phyloP scores from a whole-genome alignment of 2,888 invertebrate genomes.

The Linnaemya vulpina region DNA sequence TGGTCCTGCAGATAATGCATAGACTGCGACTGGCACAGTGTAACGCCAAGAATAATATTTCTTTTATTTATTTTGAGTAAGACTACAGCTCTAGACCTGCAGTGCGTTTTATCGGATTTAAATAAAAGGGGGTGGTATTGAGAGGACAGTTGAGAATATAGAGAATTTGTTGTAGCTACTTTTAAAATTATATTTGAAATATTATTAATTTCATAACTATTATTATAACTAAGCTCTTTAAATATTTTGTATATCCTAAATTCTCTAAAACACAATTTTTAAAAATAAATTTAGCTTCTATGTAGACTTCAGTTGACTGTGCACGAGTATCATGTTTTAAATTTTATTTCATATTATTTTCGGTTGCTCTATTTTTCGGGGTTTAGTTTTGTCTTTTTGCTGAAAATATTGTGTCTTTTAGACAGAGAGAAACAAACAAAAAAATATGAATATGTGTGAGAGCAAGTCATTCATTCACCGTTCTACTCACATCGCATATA shows the following conservation, averaged over 20 bases:
- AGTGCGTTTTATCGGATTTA: no score
- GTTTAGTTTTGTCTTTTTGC: neutral
- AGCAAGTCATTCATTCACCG: constrained; percentile 46
- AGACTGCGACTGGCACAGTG: constrained; percentile 22
- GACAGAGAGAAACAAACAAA: constrained; percentile 1
- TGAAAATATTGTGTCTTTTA: neutral
- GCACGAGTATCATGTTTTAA: neutral
- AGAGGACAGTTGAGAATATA: no score
- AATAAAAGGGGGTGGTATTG: no score
- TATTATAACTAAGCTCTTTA: no score
- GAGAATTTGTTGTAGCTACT: no score
- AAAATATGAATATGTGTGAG: neutral
- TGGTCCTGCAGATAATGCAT: neutral
- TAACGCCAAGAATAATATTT: neutral
- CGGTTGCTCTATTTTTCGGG: constrained; percentile 21
- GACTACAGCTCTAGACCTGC: neutral
- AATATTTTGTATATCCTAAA: no score
- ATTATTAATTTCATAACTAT: no score
- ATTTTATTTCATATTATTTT: constrained; percentile 4
- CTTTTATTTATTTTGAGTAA: neutral
- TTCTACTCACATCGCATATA: constrained; percentile 12
- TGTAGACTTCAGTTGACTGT: neutral
- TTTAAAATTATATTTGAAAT: no score
- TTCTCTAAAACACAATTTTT: no score
- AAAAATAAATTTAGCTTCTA: neutral